These are phyloP conservation scores for Drosophila tropicalis DNA, from an alignment of 1,140 invertebrate species.

Conservation along the genomic window DNA sequence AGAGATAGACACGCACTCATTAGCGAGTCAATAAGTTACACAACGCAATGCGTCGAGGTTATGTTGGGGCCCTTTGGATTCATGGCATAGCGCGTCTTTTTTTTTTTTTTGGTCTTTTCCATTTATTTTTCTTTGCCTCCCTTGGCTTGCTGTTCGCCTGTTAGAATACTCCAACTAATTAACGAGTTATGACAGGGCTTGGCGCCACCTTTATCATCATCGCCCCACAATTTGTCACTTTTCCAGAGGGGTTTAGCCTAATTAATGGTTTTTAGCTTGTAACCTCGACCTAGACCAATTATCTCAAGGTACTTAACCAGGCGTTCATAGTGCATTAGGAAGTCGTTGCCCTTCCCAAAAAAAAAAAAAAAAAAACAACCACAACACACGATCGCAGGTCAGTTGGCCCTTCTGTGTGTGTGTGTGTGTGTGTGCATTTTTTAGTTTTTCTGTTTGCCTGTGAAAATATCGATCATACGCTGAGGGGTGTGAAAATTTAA, in stretches of 20 bases:
- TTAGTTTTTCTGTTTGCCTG: constrained; percentile 62
- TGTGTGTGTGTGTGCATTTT: constrained; percentile 7
- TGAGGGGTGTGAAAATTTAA: constrained; percentile 67
- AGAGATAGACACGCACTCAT: constrained; percentile 27
- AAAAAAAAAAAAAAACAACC: background rate
- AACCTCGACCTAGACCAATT: constrained; percentile 83
- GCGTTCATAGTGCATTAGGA: constrained; percentile 52
- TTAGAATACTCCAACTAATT: constrained; percentile 83
- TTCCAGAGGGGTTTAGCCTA: constrained; percentile 28
- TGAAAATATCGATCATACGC: constrained; percentile 77
- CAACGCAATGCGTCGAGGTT: constrained; percentile 39
- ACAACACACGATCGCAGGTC: constrained; percentile 25
- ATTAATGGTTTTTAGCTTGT: constrained; percentile 47
- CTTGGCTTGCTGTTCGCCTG: constrained; percentile 63
- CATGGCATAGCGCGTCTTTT: constrained; percentile 20
- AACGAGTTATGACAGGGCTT: constrained; percentile 80
- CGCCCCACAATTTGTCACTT: background rate
- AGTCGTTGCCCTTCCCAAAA: constrained; percentile 55
- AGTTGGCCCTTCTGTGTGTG: constrained; percentile 27
- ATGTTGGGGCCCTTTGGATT: constrained; percentile 25
- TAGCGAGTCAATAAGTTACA: constrained; percentile 61
- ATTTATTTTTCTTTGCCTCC: constrained; percentile 8
- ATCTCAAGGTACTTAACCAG: constrained; percentile 77
- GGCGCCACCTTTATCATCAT: constrained; percentile 71
- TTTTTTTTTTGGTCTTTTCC: no score